A percentile compares a stretch with the other conserved stretches of the same genome.
These are phyloP conservation scores for Crypturellus tataupa DNA, from an alignment of 2,797 vertebrate species.

Conservation along the genomic window DNA sequence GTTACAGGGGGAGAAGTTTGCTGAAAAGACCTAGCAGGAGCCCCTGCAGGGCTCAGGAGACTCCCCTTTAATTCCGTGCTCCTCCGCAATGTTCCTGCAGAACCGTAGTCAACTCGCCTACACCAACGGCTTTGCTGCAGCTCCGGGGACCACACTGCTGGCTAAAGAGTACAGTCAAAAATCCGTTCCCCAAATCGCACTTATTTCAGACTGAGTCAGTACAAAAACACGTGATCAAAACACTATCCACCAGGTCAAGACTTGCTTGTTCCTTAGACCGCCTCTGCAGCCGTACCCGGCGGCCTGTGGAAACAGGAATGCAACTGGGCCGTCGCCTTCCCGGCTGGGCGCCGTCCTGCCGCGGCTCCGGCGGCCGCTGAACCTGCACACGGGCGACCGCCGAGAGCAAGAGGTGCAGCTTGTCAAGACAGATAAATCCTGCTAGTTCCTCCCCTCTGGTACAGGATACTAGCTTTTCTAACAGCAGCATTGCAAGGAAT, in stretches of 20 bases:
- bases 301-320: background rate
- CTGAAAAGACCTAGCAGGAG: background rate
- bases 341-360: background rate
- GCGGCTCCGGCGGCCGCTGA: fast-evolving
- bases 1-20: background rate
- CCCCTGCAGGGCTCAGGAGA: background rate
- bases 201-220: background rate
- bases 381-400: background rate
- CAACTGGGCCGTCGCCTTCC: fast-evolving
- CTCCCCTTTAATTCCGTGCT: background rate
- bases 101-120: background rate
- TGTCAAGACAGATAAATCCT: background rate
- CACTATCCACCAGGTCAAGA: background rate
- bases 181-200: background rate
- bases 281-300: fast-evolving
- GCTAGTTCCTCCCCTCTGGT: background rate
- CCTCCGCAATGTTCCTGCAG: background rate
- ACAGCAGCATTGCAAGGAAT: background rate
- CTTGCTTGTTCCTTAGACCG: fast-evolving
- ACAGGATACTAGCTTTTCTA: background rate
- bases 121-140: background rate
- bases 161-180: background rate
- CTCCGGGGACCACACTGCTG: background rate
- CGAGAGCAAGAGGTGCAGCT: background rate
- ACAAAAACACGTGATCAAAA: background rate